Percentiles rank a stretch among this genome's conserved stretches.
These are phyloP conservation scores for Diabrotica balteata DNA, from an alignment of 2,888 invertebrate genomes.

Conservation along the genomic window DNA sequence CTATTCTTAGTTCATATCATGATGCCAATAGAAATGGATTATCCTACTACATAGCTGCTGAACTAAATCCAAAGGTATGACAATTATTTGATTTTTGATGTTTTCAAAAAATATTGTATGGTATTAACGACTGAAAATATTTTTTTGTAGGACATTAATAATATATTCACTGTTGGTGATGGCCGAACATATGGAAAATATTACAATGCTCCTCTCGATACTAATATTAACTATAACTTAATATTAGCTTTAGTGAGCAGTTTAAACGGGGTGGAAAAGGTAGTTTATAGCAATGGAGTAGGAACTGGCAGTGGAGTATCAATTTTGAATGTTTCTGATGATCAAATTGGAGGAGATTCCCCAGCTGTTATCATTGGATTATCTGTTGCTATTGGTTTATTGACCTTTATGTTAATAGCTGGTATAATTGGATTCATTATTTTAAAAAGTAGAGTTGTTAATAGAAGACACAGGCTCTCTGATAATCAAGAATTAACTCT, in stretches of 20 bases:
- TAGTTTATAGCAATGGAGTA: slow-evolving; percentile 65
- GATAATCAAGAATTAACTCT: slow-evolving; percentile 75
- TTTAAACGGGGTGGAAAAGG: slow-evolving; percentile 70
- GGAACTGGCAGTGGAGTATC: slow-evolving; percentile 59
- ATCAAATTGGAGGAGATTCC: slow-evolving; percentile 55
- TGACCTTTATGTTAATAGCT: slow-evolving; percentile 70
- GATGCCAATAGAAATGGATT: slow-evolving; percentile 72
- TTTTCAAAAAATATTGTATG: too few species aligned
- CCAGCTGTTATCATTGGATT: slow-evolving; percentile 58
- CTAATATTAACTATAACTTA: slow-evolving; percentile 70
- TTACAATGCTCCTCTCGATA: slow-evolving; percentile 76
- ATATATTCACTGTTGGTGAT: slow-evolving; percentile 81
- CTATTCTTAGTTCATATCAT: slow-evolving; percentile 70
- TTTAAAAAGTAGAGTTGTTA: slow-evolving; percentile 62
- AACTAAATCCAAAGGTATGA: slow-evolving; percentile 70
- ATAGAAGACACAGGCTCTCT: slow-evolving; percentile 60
- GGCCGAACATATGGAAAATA: slow-evolving; percentile 75
- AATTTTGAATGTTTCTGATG: slow-evolving; percentile 63
- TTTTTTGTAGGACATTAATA: slow-evolving; percentile 62
- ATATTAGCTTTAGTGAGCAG: slow-evolving; percentile 76
- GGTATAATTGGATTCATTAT: slow-evolving; percentile 70
- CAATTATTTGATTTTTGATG: neutral
- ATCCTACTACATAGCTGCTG: slow-evolving; percentile 84
- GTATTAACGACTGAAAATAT: neutral
- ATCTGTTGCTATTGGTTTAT: slow-evolving; percentile 73